Evolutionary conservation across 2,113 vertebrate genomes (phyloP).

Genomic region (Stigmatopora nigra): DNA sequence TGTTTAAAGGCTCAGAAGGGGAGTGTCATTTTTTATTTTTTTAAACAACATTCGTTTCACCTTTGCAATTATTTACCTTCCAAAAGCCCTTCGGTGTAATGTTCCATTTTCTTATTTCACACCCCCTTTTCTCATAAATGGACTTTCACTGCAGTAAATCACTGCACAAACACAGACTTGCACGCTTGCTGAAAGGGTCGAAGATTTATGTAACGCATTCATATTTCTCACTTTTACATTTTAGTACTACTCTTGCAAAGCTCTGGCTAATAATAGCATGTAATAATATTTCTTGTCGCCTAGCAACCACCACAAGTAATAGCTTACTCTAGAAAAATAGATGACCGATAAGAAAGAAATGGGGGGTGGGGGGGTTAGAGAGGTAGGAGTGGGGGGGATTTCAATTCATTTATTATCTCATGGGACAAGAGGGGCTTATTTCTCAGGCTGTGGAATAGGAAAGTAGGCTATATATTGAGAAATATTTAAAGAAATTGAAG

Average conservation of each 20-base stretch:
- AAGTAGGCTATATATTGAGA: conserved; percentile 76
- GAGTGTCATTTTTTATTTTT: conserved; percentile 70
- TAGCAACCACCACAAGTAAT: conserved; percentile 98
- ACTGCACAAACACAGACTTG: conserved; percentile 98
- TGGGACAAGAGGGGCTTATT: conserved; percentile 94
- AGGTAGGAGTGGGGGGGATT: conserved; percentile 61
- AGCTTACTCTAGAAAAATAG: conserved; percentile 98
- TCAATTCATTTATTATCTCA: conserved; percentile 99
- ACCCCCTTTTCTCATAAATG: conserved; percentile 99
- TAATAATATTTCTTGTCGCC: conserved; percentile 99
- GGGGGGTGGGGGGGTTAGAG: conserved; percentile 29
- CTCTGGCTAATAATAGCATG: conserved; percentile 99
- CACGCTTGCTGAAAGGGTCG: conserved; percentile 93
- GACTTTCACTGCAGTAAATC: conserved; percentile 98
- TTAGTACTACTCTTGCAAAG: conserved; percentile 98
- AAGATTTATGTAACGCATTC: conserved; percentile 99
- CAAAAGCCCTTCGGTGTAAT: conserved; percentile 99
- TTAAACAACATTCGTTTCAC: conserved; percentile 88
- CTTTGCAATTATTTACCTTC: conserved; percentile 99
- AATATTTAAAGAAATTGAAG: conserved; percentile 74
- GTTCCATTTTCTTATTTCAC: conserved; percentile 99
- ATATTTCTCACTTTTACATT: conserved; percentile 99
- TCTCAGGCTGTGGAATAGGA: conserved; percentile 92
- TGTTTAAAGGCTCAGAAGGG: conserved; percentile 57
- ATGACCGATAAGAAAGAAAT: conserved; percentile 99